Percentiles rank a stretch among this genome's conserved stretches.
phyloP scores from a whole-genome alignment of 2,797 vertebrate species.

The Sebastolobus altivelis region DNA sequence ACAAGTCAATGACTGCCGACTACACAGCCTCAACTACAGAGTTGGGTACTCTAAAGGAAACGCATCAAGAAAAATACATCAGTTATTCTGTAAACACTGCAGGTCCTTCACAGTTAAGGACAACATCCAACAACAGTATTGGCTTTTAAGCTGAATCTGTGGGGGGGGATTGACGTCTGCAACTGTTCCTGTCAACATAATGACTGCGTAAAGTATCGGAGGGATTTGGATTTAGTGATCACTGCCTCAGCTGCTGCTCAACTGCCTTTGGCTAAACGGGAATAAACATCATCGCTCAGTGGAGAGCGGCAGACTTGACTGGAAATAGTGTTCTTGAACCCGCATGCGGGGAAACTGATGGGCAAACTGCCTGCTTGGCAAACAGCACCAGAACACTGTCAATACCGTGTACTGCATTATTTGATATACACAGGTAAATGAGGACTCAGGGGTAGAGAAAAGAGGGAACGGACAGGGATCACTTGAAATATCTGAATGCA shows the following conservation, averaged over 20 bases:
- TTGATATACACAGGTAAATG: conserved; percentile 16
- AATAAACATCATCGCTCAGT: conserved; percentile 67
- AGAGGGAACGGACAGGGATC: not conserved
- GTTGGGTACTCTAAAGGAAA: conserved; percentile 24
- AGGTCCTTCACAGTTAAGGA: conserved; percentile 55
- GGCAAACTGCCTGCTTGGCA: conserved; percentile 45
- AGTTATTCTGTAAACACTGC: conserved; percentile 53
- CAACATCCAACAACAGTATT: conserved; percentile 39
- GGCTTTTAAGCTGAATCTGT: conserved; percentile 41
- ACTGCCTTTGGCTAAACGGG: conserved; percentile 65
- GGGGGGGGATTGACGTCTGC: conserved; percentile 51
- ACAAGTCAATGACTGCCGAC: conserved; percentile 56
- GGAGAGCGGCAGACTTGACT: conserved; percentile 39
- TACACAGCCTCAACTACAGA: conserved; percentile 35
- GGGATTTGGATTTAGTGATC: conserved; percentile 70
- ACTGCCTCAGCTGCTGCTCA: conserved; percentile 56
- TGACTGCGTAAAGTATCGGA: conserved; percentile 52
- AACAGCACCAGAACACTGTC: conserved; percentile 26
- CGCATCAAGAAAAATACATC: conserved; percentile 46
- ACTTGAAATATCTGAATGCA: not conserved
- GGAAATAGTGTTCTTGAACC: conserved; percentile 30
- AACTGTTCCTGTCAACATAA: conserved; percentile 64
- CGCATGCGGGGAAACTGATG: conserved; percentile 33
- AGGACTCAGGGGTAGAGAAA: not conserved
- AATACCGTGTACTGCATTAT: conserved; percentile 1